Evolutionary conservation across 2,888 invertebrate genomes (phyloP), one percentile per base, ranked within the genome.

Genomic region (Ceraclea dissimilis): DNA sequence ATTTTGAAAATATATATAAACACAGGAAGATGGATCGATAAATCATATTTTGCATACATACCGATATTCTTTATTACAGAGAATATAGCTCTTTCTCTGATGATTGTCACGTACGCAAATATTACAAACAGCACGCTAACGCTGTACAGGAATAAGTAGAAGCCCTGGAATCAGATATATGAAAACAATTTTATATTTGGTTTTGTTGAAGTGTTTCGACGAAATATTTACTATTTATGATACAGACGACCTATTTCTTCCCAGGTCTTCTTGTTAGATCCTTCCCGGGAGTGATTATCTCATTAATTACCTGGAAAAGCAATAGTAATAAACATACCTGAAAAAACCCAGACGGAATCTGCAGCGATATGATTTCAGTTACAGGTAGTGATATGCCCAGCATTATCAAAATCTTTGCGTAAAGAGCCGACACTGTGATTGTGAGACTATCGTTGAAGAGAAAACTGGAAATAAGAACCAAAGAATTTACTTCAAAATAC

Each of bases 381-480:
- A 93, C 82, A 2, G 93, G 93, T 66, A 94, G 85, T 16, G 92
- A 90, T 39, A 92, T 81, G 8, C 91, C 91, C 62, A 90, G 74
- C 4, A 93, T 86, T 13, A 93, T 88, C 57, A 94, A 71, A 13
- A 93, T 75, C 69, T 93, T 91, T 54, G 88, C 90, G 71, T 93
- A 94, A 22, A 93, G 77, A 2, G 88, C 88, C 43, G 91, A 91
- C 46, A 91, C 70, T 4, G 86, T 83, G 57, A 84, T 81, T 63
- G 86, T 85, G 58, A 89, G 69, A 43, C 85, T 84, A 70, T 88
- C 88, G 66, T 85, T 86, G 67, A 61, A 73, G 74, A 64, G 34
- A 56, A 44, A 52, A 4, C 22, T 22, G 49, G 8, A 22, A 39
- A 26, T 4, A 26, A 10, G n/a, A n/a, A n/a, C n/a, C n/a, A n/a